These are phyloP conservation scores for Standfussiana lucernea DNA, from an alignment of 2,888 invertebrate genomes.

Conservation along the genomic window DNA sequence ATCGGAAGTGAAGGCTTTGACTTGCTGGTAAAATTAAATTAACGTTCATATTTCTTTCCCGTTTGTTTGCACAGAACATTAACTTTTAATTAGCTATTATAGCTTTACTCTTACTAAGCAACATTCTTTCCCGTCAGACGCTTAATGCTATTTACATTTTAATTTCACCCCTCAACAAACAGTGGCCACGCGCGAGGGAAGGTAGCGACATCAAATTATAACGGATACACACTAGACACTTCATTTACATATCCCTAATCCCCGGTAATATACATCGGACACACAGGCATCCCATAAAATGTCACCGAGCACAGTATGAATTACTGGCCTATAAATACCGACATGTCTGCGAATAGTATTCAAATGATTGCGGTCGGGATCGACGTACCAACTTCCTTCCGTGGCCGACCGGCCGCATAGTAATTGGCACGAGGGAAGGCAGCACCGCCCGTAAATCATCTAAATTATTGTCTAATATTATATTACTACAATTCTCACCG, in stretches of 20 bases:
- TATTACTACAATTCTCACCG: constrained; percentile 82
- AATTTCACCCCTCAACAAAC: constrained; percentile 59
- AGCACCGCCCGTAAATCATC: constrained; percentile 86
- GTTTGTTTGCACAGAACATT: constrained; percentile 38
- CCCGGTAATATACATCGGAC: constrained; percentile 79
- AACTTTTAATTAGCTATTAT: constrained; percentile 48
- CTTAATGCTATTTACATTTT: constrained; percentile 58
- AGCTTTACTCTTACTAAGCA: constrained; percentile 25
- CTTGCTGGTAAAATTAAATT: constrained; percentile 31
- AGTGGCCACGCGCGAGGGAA: constrained; percentile 37
- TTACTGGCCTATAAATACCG: constrained; percentile 87
- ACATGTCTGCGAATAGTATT: constrained; percentile 85
- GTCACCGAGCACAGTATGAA: constrained; percentile 84
- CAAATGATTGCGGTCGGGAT: constrained; percentile 89
- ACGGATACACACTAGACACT: constrained; percentile 69
- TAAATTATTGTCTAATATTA: constrained; percentile 89
- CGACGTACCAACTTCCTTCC: constrained; percentile 89
- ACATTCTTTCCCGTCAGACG: constrained; percentile 41
- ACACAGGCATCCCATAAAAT: constrained; percentile 84
- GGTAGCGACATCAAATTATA: constrained; percentile 70
- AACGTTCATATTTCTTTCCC: constrained; percentile 24
- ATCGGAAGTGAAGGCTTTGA: constrained; percentile 49
- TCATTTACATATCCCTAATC: constrained; percentile 80
- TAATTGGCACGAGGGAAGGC: constrained; percentile 86
- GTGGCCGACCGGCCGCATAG: constrained; percentile 85